Base-by-base conservation (phyloP, 2,797 vertebrate species). In the Platyrinchus mystaceus region DNA sequence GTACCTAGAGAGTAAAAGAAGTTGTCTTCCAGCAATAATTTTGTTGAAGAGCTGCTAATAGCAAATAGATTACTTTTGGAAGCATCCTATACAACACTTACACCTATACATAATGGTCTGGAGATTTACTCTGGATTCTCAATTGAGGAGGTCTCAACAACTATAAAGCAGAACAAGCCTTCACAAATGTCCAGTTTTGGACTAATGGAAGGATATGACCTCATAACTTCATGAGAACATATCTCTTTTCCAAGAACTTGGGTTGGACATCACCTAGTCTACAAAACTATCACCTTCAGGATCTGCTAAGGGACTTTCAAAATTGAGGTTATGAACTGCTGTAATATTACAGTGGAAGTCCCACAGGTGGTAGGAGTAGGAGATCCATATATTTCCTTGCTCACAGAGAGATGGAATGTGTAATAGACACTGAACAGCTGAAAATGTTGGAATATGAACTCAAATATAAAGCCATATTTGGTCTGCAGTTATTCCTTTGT, bases 221-320 rank as follows among this genome's bases (percentile, higher is more conserved):
- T 75, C 20, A 15, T 5, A 28, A 5, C 20, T 44, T 39, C 16
- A 4, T 39, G 41, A 47, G 12, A 59, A 0, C 1, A 34, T 39
- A 58, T 64, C 2, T 82, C 2, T 26, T 76, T 76, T 84, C 16
- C 18, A 50, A 62, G 47, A n/a, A 24, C 14, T 58, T 78, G 23
- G 3, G 14, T 13, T 84, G 27, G 41, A 67, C 5, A 16, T 67
- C 5, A 59, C 3, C 10, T 23, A 52, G 20, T 34, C 7, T 55
- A 34, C 0, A 0, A 43, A 44, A 23, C 5, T 49, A 18, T 24
- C 5, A 23, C 17, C 23, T 75, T 4, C 12, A 6, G 2, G 14
- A 18, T 77, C 30, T 63, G 16, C 7, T 32, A 2, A 53, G 5
- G 10, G 6, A 47, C 7, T 47, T 58, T 43, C 21, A 63, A 52